Percentiles rank a stretch among this genome's conserved stretches.
These are phyloP conservation scores for Cyclura pinguis DNA, from an alignment of 2,797 vertebrate species.

Conservation along the genomic window DNA sequence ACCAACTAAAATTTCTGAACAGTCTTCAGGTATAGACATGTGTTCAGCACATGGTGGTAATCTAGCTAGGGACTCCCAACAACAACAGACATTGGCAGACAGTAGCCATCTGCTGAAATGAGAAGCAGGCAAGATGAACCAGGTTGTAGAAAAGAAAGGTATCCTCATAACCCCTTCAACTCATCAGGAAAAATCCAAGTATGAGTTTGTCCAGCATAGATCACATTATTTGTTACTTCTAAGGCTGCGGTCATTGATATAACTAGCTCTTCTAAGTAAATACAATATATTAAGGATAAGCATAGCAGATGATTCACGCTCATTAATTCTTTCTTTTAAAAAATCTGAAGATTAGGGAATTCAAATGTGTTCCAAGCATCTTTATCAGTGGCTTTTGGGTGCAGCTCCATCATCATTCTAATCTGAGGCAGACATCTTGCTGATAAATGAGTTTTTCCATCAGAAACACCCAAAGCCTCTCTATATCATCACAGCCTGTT, in stretches of 20 bases:
- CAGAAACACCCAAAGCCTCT: conserved; percentile 21
- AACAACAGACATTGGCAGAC: too few relatives aligned
- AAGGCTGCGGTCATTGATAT: neutral
- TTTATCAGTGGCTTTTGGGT: conserved; percentile 14
- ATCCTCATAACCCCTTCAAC: neutral
- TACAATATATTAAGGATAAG: neutral
- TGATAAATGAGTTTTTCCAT: conserved; percentile 33
- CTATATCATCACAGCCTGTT: conserved; percentile 36
- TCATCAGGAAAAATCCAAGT: neutral
- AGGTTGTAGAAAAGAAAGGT: neutral
- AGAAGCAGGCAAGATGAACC: neutral
- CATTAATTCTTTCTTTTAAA: conserved; percentile 15
- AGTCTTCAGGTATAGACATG: too few relatives aligned
- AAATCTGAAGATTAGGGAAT: conserved; percentile 16
- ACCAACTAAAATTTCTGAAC: too few relatives aligned
- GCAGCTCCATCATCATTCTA: conserved; percentile 40
- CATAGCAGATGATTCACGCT: neutral
- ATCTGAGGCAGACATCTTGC: conserved; percentile 32
- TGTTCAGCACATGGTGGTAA: too few relatives aligned
- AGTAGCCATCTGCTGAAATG: neutral
- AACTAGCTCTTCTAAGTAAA: neutral
- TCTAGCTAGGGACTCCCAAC: too few relatives aligned
- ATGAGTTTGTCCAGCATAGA: neutral
- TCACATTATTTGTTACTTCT: neutral
- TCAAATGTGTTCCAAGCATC: conserved; percentile 6